Percentiles rank a stretch among this genome's conserved stretches.
These are phyloP conservation scores for Drosophila anomalata DNA, from an alignment of 2,888 invertebrate genomes.

Conservation along the genomic window DNA sequence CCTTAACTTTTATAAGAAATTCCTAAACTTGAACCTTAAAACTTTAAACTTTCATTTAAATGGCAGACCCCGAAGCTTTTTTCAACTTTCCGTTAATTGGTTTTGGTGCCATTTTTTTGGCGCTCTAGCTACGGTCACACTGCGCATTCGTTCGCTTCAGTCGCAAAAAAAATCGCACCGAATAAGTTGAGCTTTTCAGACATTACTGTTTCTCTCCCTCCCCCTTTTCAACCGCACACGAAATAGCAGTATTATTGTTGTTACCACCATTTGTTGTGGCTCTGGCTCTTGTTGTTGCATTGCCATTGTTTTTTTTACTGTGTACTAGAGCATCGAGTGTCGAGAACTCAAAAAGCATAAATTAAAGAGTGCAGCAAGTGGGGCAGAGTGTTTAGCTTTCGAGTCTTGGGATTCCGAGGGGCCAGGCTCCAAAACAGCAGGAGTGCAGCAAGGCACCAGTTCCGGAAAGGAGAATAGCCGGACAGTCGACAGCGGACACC, in stretches of 20 bases:
- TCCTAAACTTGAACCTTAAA: neutral
- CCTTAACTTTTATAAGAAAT: neutral
- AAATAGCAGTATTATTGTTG: conserved; percentile 65
- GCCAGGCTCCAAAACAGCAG: neutral
- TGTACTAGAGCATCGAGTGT: conserved; percentile 13
- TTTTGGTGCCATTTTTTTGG: conserved; percentile 1
- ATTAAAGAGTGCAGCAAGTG: conserved; percentile 5
- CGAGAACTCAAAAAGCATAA: conserved; percentile 12
- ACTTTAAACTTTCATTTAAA: too few relatives aligned
- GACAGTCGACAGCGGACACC: neutral
- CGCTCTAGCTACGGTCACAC: conserved; percentile 17
- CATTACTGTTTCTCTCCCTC: neutral
- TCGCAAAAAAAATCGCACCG: conserved; percentile 64
- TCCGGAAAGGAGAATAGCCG: neutral
- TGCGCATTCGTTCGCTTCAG: conserved; percentile 30
- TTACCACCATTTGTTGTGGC: conserved; percentile 24
- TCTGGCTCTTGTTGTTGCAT: conserved; percentile 19
- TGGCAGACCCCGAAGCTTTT: too few relatives aligned
- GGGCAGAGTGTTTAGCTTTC: conserved; percentile 7
- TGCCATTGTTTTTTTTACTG: conserved; percentile 35
- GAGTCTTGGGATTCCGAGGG: neutral
- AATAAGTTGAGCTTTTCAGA: conserved; percentile 4
- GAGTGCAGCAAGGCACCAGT: neutral
- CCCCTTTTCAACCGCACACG: conserved; percentile 45
- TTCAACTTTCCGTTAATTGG: neutral